These are phyloP conservation scores for Parnassius orleans DNA, from an alignment of 2,888 invertebrate species.

Conservation along the genomic window DNA sequence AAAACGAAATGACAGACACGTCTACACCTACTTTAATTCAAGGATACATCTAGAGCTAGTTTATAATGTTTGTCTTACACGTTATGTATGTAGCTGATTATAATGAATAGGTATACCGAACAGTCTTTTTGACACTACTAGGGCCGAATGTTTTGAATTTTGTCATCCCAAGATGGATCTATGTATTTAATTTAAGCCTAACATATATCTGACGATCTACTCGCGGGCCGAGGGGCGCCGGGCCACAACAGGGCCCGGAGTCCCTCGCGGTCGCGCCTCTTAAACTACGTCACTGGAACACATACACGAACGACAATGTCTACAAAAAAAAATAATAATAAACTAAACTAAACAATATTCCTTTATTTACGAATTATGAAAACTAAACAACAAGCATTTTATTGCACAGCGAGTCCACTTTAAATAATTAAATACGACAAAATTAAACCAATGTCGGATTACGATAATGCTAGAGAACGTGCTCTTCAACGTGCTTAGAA, in stretches of 20 bases:
- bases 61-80: slow-evolving; percentile 56
- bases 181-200: slow-evolving; percentile 63
- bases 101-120: slow-evolving; percentile 83
- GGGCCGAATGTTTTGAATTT: slow-evolving; percentile 84
- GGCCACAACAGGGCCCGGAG: slow-evolving; percentile 38
- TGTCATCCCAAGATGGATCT: slow-evolving; percentile 74
- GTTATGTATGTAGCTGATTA: slow-evolving; percentile 59
- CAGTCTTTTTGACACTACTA: slow-evolving; percentile 82
- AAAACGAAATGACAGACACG: slow-evolving; percentile 52
- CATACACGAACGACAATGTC: slow-evolving; percentile 51
- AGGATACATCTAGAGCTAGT: slow-evolving; percentile 63
- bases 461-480: slow-evolving; percentile 34
- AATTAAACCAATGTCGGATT: slow-evolving; percentile 62
- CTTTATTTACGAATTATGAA: slow-evolving; percentile 60
- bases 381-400: slow-evolving; percentile 77
- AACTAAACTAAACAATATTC: slow-evolving; percentile 46
- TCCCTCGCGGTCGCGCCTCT: slow-evolving; percentile 20
- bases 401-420: slow-evolving; percentile 77
- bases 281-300: slow-evolving; percentile 45
- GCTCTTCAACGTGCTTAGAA: slow-evolving; percentile 45
- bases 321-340: slow-evolving; percentile 40
- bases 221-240: slow-evolving; percentile 40
- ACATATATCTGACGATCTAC: slow-evolving; percentile 48
- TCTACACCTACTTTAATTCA: slow-evolving; percentile 51
- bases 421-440: slow-evolving; percentile 62